Base-by-base conservation (phyloP, 1,140 invertebrate species). In the Brachionus paranguensis region DNA sequence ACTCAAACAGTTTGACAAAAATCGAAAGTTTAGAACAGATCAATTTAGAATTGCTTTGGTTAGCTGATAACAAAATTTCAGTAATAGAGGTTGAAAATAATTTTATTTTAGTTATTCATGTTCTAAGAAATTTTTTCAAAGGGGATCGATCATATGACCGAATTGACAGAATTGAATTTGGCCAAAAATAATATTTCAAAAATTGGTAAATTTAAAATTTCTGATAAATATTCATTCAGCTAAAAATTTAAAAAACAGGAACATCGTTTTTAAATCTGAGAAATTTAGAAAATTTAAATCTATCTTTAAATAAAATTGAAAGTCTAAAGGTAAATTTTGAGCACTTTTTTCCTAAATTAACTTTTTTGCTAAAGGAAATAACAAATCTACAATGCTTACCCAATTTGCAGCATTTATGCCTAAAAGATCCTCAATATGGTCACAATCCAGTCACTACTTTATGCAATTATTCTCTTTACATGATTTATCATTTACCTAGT, bases 401-500 rank as follows among this genome's bases (percentile, higher is more conserved):
- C 7, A 85, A 85, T 7, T 83, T 89, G 14, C 79, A 50, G 7
- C 86, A 85, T 68, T 70, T 89, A 20, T 87, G 87, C 78, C 78
- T 89, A 41, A 89, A 89, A 76, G 88, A 89, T 78, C 87, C 88
- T 0, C 83, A 86, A 76, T 89, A 88, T 74, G 86, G 88, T 0
- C 60, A 83, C 41, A 86, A 86, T 24, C 88, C 89, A 12, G 88
- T 88, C 33, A 86, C 87, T 74, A 84, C 87, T 17, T 85, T 89
- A 74, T 89, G 88, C 85, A 89, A 89, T 85, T 89, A 89, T 85
- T 86, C 88, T 2, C 88, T 87, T 1, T 88, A 89, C 84, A 85
- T 89, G 1, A 81, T 89, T 5, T 89, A 87, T 84, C 89, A 89
- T 83, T 85, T 89, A 24, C 88, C 88, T 20, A 68, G 84, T n/a